A percentile compares a stretch with the other conserved stretches of the same genome.
Conservation (phyloP, 2,888 invertebrate genomes). For the Eretmocerus hayati region DNA sequence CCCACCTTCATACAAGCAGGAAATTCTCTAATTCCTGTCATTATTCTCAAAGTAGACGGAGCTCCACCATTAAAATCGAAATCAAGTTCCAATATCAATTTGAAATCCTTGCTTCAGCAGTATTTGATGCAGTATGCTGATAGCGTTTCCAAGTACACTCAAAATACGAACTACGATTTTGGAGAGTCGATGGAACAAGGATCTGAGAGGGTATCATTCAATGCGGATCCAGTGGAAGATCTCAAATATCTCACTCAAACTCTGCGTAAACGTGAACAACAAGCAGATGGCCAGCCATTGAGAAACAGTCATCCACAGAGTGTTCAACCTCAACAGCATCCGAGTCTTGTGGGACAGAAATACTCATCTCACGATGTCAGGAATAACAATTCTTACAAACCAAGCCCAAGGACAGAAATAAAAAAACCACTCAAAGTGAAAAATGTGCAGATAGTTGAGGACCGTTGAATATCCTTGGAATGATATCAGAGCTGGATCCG, state of each 20-base stretch:
- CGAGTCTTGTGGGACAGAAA: not conserved
- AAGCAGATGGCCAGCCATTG: slow-evolving; percentile 2
- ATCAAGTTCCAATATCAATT: slow-evolving; percentile 33
- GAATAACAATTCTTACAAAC: slow-evolving; percentile 11
- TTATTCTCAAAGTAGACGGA: slow-evolving; percentile 42
- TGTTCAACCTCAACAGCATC: not conserved
- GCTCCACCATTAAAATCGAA: slow-evolving; percentile 36
- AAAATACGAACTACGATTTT: slow-evolving; percentile 29
- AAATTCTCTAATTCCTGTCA: slow-evolving; percentile 41
- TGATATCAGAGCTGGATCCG: too few species aligned
- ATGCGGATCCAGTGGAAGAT: slow-evolving; percentile 32
- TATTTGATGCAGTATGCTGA: slow-evolving; percentile 40
- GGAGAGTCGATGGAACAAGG: slow-evolving; percentile 15
- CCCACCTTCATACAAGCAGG: slow-evolving; percentile 44
- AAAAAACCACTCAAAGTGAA: slow-evolving; percentile 35
- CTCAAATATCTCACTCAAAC: slow-evolving; percentile 35
- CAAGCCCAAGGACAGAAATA: not conserved
- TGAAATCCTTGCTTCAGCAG: slow-evolving; percentile 40
- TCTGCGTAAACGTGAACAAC: slow-evolving; percentile 15
- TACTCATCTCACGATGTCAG: slow-evolving; percentile 3
- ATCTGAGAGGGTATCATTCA: not conserved
- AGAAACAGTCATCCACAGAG: not conserved
- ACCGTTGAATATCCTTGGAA: too few species aligned
- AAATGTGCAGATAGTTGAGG: slow-evolving; percentile 41
- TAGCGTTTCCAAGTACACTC: slow-evolving; percentile 30